Evolutionary conservation across 2,888 invertebrate genomes (phyloP), one percentile per base, ranked within the genome.

Genomic region (Chrysina gloriosa): DNA sequence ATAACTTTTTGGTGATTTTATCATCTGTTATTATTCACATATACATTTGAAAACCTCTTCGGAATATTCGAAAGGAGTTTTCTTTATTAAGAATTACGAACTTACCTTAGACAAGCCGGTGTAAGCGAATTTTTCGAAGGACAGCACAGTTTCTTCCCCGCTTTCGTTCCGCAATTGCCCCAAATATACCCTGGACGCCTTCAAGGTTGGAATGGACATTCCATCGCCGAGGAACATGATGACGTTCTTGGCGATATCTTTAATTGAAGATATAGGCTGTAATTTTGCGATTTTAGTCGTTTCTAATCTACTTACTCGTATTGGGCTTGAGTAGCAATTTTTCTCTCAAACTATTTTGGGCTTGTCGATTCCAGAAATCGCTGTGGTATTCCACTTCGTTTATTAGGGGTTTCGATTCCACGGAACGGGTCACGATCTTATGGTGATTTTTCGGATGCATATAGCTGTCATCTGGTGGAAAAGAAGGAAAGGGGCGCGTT

Each of bases 201-300:
- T 89, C 14, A 94, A 82, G 0, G 95, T 95, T 0, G 94, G 87
- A 56, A 95, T 85, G 21, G 94, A 93, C 94, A 96, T 93, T 1
- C 95, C 95, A 78, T 96, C 95, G 0, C 95, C 95, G 11, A 96
- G 84, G 77, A 95, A 94, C 67, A 95, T 78, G 67, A 95, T 93
- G 0, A 94, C 86, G 81, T 95, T 95, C 79, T 89, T 91, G 0
- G 92, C 91, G 3, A 75, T 69, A 69, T 79, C 82, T 83, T 69
- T n/a, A n/a, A n/a, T n/a, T n/a, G n/a, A n/a, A n/a, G n/a, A n/a
- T n/a, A n/a, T n/a, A n/a, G 2, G 2, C 34, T 34, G 34, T 34
- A 11, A 34, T 3, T 34, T 34, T 1, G 34, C 11, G 34, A 34
- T 3, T 34, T 3, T 34, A n/a, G 34, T 34, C 2, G n/a, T n/a